Conservation (phyloP, 2,888 invertebrate genomes). For the Dolichopus griseipennis region DNA sequence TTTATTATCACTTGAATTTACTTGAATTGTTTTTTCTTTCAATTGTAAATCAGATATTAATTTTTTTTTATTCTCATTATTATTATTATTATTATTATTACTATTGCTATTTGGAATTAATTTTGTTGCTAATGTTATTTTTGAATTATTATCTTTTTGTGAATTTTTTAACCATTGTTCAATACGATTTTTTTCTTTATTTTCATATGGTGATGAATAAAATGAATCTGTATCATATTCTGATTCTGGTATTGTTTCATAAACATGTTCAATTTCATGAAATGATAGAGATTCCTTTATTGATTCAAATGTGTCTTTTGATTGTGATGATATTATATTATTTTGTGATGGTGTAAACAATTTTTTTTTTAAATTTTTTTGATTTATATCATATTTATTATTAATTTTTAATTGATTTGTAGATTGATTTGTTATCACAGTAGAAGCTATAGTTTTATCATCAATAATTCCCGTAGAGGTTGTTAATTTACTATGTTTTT, state of each 20-base stretch:
- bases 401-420: too few relatives aligned
- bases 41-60: too few relatives aligned
- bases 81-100: neutral
- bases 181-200: constrained; percentile 23
- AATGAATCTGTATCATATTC: constrained; percentile 48
- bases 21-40: too few relatives aligned
- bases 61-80: neutral
- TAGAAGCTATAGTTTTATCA: too few relatives aligned
- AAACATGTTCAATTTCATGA: constrained; percentile 49
- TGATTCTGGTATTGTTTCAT: constrained; percentile 50
- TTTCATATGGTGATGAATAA: constrained; percentile 50
- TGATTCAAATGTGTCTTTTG: neutral
- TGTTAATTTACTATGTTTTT: too few relatives aligned
- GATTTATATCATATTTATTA: too few relatives aligned
- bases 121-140: too few relatives aligned
- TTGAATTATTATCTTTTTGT: neutral
- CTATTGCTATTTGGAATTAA: too few relatives aligned
- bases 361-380: too few relatives aligned
- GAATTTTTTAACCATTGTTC: constrained; percentile 23
- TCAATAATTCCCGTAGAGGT: too few relatives aligned
- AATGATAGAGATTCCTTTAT: constrained; percentile 22
- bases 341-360: too few relatives aligned
- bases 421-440: too few relatives aligned
- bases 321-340: neutral
- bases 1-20: neutral